phyloP scores from a whole-genome alignment of 2,888 invertebrate species.

The Luperina nickerlii region DNA sequence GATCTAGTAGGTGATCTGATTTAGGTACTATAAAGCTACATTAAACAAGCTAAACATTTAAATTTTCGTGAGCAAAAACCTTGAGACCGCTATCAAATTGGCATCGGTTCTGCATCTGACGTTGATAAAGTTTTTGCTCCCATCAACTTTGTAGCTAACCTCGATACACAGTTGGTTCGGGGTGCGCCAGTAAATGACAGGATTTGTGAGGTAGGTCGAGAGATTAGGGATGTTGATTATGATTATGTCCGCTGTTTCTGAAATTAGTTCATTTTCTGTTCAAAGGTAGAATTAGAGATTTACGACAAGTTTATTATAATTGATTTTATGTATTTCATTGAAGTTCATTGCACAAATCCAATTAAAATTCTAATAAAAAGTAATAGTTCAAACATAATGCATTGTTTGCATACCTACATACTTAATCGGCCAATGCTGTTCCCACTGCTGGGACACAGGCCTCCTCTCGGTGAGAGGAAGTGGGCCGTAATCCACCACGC shows the following conservation, averaged over 20 bases:
- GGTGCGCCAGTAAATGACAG: slow-evolving; percentile 28
- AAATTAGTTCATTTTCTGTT: neutral
- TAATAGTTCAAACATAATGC: no score
- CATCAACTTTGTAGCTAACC: slow-evolving; percentile 33
- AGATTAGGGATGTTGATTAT: slow-evolving; percentile 30
- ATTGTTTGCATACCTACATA: neutral
- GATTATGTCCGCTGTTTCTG: neutral
- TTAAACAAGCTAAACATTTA: neutral
- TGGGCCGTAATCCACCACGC: no score
- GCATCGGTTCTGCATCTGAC: slow-evolving; percentile 51
- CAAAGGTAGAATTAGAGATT: neutral
- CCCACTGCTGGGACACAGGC: neutral
- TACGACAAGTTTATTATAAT: neutral
- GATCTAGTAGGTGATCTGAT: neutral
- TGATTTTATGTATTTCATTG: neutral
- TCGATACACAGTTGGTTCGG: slow-evolving; percentile 44
- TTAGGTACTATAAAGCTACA: neutral
- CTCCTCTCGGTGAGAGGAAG: no score
- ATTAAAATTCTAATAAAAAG: neutral
- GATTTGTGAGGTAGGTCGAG: slow-evolving; percentile 42
- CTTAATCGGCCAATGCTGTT: neutral
- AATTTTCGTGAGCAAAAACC: slow-evolving; percentile 41
- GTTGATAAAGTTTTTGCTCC: slow-evolving; percentile 58
- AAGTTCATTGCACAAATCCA: neutral
- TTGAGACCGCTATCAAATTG: slow-evolving; percentile 50